Base-by-base conservation (phyloP, 2,113 vertebrate genomes). In the Hucho hucho region DNA sequence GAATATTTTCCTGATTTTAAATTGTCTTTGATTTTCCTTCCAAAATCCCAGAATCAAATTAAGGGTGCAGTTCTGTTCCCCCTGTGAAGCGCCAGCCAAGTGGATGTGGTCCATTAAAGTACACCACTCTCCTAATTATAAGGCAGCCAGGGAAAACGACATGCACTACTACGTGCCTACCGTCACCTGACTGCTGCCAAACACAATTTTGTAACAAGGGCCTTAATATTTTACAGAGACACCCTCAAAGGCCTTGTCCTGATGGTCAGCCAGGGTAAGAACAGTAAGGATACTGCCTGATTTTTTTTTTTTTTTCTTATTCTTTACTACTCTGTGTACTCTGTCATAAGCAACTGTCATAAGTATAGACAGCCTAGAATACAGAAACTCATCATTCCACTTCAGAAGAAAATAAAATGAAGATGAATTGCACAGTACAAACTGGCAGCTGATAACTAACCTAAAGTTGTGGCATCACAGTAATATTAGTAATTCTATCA, bases 41-140 rank as follows among this genome's bases (percentile, higher is more conserved):
- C 90, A 93, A 89, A 87, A 79, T 92, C 93, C 92, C 88, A 82
- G 90, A 96, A 93, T 93, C 89, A 94, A 95, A 95, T 95, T 93
- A 95, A 91, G 92, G 93, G 91, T 92, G 91, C 91, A 92, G 92
- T 92, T 93, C 93, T 93, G 4, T 72, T 70, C 79, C 37, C 49
- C 46, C 91, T 94, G 80, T 93, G 94, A 94, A 93, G 92, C 92
- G 93, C 86, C 64, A 92, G 95, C 95, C 95, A 96, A 95, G 88
- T 91, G 95, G 96, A 96, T 96, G 95, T 96, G 95, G 95, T 95
- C 95, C 94, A 95, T 96, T 95, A 95, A 91, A 94, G 93, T 90
- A 92, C 89, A 90, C 94, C 91, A 93, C 91, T 79, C 63, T 93
- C 91, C 92, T 95, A 94, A 95, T 96, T 95, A 93, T 92, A 91